These are phyloP conservation scores for Prinia subflava DNA, from an alignment of 2,113 vertebrate genomes.

Conservation along the genomic window DNA sequence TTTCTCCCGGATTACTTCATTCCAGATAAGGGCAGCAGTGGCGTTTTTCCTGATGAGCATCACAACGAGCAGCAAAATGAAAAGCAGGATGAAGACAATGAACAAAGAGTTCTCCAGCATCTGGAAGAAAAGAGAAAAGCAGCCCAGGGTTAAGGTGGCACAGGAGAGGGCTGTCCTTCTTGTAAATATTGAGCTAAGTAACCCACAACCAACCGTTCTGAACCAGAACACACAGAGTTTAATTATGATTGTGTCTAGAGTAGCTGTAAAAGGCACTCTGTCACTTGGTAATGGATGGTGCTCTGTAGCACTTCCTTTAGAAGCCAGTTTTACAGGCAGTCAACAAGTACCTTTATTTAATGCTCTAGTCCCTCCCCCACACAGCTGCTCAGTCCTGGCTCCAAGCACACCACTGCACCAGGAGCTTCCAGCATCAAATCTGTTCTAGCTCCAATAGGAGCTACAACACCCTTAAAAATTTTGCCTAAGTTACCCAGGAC, in stretches of 20 bases:
- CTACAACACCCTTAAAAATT: background rate
- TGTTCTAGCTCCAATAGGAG: background rate
- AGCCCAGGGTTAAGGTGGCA: conserved; percentile 38
- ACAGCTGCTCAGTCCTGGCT: conserved; percentile 14
- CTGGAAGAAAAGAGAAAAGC: conserved; percentile 54
- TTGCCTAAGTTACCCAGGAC: background rate
- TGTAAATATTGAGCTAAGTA: background rate
- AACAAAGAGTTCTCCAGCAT: conserved; percentile 63
- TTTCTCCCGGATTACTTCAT: conserved; percentile 48
- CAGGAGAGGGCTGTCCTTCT: background rate
- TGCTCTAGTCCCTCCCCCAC: conserved; percentile 25
- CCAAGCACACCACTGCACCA: background rate
- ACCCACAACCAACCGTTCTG: background rate
- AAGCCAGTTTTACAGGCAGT: conserved; percentile 6
- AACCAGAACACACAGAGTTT: background rate
- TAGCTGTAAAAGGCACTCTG: background rate
- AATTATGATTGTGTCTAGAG: background rate
- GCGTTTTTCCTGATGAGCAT: conserved; percentile 26
- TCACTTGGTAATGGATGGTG: background rate
- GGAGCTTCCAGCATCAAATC: background rate
- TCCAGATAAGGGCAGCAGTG: conserved; percentile 54
- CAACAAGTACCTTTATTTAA: conserved; percentile 56
- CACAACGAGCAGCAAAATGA: conserved; percentile 30
- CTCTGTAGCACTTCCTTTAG: conserved; percentile 25
- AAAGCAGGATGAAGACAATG: conserved; percentile 16